Evolutionary conservation across 2,113 vertebrate species (phyloP).

Genomic region (Campylomormyrus numenius): DNA sequence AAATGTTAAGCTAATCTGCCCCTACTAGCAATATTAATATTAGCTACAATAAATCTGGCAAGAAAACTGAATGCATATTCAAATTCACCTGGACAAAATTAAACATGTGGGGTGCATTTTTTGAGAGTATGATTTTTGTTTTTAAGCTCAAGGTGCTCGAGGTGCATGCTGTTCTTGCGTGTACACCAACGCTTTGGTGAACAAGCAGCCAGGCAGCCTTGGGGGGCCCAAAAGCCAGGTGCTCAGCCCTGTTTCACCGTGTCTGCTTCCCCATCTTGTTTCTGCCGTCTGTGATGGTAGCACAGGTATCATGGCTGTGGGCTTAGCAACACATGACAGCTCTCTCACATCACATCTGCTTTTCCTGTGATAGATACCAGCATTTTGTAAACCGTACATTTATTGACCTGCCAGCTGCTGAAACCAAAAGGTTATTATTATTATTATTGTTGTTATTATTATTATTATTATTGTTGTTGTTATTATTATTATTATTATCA

Average conservation of each 20-base stretch:
- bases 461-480: not conserved
- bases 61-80: not conserved
- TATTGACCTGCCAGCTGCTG: not conserved
- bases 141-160: not conserved
- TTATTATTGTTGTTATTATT: not conserved
- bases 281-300: not conserved
- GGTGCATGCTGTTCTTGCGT: not conserved
- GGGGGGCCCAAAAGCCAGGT: not conserved
- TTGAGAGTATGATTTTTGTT: not conserved
- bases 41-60: not conserved
- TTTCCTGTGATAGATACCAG: not conserved
- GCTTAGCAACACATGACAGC: not conserved
- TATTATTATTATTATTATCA: not conserved
- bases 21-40: not conserved
- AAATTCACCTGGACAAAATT: not conserved
- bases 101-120: not conserved
- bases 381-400: not conserved
- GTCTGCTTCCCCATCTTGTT: not conserved
- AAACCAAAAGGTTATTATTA: not conserved
- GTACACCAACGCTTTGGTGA: not conserved
- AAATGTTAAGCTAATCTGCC: not conserved
- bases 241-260: not conserved
- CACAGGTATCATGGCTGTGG: not conserved
- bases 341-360: not conserved
- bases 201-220: not conserved